Evolutionary conservation across 2,113 vertebrate genomes (phyloP), one percentile per base, ranked within the genome.

Genomic region (Triplophysa tibetana): DNA sequence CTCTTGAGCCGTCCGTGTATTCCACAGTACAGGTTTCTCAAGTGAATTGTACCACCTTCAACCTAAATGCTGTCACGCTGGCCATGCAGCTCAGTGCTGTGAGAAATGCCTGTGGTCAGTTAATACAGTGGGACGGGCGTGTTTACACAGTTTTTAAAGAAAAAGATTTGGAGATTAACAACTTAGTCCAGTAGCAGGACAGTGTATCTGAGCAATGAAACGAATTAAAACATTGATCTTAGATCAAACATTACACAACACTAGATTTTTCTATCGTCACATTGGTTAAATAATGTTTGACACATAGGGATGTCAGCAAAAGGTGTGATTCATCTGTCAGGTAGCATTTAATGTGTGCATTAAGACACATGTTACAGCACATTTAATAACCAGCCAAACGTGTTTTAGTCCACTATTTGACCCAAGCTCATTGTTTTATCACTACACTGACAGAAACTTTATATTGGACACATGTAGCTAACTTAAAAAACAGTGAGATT

Each of bases 241-340:
- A 0, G 48, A 21, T 63, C 17, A 73, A 76, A 66, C 13, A 60
- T 14, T 19, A 8, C 17, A 67, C 50, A 58, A 19, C 41, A 61
- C 48, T 17, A 54, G 73, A 38, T 38, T 72, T 77, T 80, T 67
- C 67, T 50, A 61, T 24, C 21, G 58, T 74, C 64, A 68, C n/a
- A 43, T 58, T 58, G 19, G 54, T 19, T 21, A 58, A 56, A 56
- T 8, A 9, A 1, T 58, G 19, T 58, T 14, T 14, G 17, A 16
- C 6, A 16, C 17, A 14, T 54, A 54, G 54, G 19, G 54, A 17
- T 21, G 54, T 58, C 54, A 58, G 6, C 1, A n/a, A 21, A 8
- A 58, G 54, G 8, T 58, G 19, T 58, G 54, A 21, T 2, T 8
- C 24, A 26, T 56, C 50, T 33, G 69, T 70, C 8, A 29, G 16